A percentile compares a stretch with the other conserved stretches of the same genome.
Evolutionary conservation across 1,140 invertebrate species (phyloP).

Genomic region (Rhopalosiphum padi): DNA sequence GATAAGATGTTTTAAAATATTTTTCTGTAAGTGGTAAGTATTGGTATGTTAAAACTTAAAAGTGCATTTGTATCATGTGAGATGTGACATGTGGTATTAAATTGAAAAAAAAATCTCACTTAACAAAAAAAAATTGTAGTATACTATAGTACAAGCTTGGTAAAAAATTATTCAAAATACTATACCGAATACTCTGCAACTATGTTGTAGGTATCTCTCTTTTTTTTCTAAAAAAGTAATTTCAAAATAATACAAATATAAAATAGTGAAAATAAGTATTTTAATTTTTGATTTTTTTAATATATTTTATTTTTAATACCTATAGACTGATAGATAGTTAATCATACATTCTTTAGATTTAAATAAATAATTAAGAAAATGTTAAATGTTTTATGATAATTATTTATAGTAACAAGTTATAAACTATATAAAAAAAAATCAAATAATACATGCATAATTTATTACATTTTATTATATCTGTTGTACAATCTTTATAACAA

Average conservation of each 20-base stretch:
- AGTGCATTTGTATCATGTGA: too few relatives aligned
- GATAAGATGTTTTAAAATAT: too few relatives aligned
- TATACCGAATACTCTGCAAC: not conserved
- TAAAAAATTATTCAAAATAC: not conserved
- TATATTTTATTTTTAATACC: too few relatives aligned
- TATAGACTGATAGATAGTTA: not conserved
- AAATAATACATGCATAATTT: not conserved
- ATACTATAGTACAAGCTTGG: too few relatives aligned
- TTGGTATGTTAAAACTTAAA: too few relatives aligned
- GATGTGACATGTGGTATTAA: too few relatives aligned
- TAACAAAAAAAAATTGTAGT: too few relatives aligned
- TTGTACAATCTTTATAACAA: not conserved
- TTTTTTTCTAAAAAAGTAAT: not conserved
- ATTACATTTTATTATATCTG: too few relatives aligned
- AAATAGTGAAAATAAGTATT: not conserved
- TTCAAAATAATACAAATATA: too few relatives aligned
- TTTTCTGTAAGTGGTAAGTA: too few relatives aligned
- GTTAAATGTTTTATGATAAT: not conserved
- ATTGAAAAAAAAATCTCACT: too few relatives aligned
- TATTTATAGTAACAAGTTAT: not conserved
- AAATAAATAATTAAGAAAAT: not conserved
- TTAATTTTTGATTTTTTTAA: too few relatives aligned
- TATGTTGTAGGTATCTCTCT: not conserved
- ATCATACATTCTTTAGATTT: not conserved
- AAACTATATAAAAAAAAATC: not conserved